Evolutionary conservation across 2,113 vertebrate genomes (phyloP), one percentile per base, ranked within the genome.

Genomic region (Ceyx melanurus): DNA sequence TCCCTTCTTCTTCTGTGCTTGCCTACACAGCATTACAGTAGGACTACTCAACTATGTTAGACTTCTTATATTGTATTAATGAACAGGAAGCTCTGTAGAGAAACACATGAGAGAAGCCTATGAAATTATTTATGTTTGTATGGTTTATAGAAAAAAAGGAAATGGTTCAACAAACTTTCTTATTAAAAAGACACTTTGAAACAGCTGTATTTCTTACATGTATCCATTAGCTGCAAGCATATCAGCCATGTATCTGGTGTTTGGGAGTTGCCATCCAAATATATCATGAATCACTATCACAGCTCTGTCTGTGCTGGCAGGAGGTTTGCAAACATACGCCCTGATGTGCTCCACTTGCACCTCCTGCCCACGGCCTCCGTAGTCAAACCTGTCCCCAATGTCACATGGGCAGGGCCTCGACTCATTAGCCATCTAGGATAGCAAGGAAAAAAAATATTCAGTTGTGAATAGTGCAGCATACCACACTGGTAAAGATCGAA

Each of bases 221-320:
- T 99, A 99, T 98, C 99, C 99, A 42, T 98, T 98, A 29, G 97
- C 60, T 6, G 98, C 89, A 9, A 99, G 97, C 98, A 99, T 97
- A 72, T 99, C 99, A 14, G 97, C 98, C 15, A 99, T 99, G 68
- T 98, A 99, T 98, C 99, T 98, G 12, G 98, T 99, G 86, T 99
- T 99, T 37, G 99, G 97, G 35, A 99, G 96, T 26, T 98, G 95
- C 99, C 99, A 99, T 33, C 99, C 99, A 82, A 82, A 99, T 48
- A 99, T 98, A 23, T 99, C 99, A 4, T 99, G 99, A 62, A 99
- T 98, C 53, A 99, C 98, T 48, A 99, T 96, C 65, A 99, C 82
- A 0, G 98, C 99, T 86, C 96, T 99, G 61, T 98, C 98, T 1
- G 98, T 96, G 6, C 95, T 35, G 6, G 72, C 20, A 1, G 97